Base-by-base conservation (phyloP, 2,888 invertebrate genomes). In the Apotomis betuletana region DNA sequence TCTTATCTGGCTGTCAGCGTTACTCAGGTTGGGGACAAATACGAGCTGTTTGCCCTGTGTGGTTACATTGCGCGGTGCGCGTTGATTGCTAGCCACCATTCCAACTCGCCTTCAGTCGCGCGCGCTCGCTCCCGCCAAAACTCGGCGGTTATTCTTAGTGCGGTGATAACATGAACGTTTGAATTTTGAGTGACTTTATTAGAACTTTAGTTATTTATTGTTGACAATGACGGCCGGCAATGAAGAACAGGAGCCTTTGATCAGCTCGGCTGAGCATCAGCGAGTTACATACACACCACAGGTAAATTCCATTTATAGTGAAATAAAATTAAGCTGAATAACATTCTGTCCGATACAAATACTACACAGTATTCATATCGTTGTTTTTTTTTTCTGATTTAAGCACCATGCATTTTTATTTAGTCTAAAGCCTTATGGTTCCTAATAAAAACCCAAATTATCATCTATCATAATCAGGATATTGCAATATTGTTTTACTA, bases 181-280 rank as follows among this genome's bases (percentile, higher is more conserved):
- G 10, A 41, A 27, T 13, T 60, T 5, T 9, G 8, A 57, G 62
- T 67, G 65, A 38, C n/a, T 36, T 64, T 12, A 59, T 63, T 52
- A 41, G 54, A 15, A 58, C 69, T 62, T 70, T 73, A 60, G 52
- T 68, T 64, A 44, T 46, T 67, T 46, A 59, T 64, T 64, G 55
- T 65, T 57, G 49, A 63, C 69, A 60, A 94, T 94, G 94, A 92
- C 93, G 46, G 82, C 85, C 59, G 93, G 91, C 36, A 86, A 79
- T 36, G 94, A 94, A 74, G 94, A 94, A 73, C 93, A 94, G 41
- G 94, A 94, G 76, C 92, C 94, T 6, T 85, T 94, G 62, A 90
- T 94, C 77, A 86, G 88, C 6, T 91, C 93, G 10, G 90, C 90
- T 52, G 93, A 93, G 64, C 89, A 91, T 65, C 92, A 92, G 75